These are phyloP conservation scores for Dasyurus viverrinus DNA, from an alignment of 2,113 vertebrate genomes.

Conservation along the genomic window DNA sequence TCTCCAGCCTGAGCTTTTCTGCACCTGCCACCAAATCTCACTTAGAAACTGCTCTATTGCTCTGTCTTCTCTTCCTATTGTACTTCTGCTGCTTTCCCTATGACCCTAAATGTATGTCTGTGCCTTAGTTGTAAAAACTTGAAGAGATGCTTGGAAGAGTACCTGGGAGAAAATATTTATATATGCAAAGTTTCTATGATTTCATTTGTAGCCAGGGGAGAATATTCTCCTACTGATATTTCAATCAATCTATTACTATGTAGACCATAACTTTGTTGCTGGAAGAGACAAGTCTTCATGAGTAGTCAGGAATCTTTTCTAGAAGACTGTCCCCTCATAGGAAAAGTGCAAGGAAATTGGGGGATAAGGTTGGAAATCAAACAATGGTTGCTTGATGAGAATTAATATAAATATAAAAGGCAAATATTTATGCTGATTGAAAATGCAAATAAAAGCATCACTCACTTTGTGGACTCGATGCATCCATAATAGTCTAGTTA, in stretches of 20 bases:
- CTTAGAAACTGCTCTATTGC: not conserved
- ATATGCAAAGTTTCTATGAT: not conserved
- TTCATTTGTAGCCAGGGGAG: slow-evolving; percentile 18
- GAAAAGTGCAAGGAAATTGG: not conserved
- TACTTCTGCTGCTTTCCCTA: not conserved
- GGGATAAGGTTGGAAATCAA: not conserved
- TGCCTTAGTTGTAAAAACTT: not conserved
- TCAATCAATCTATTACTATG: not conserved
- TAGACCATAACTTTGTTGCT: not conserved
- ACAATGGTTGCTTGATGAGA: not conserved
- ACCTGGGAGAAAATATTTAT: no score
- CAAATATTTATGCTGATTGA: slow-evolving; percentile 15
- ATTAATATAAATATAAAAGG: slow-evolving; percentile 4
- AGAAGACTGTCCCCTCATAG: not conserved
- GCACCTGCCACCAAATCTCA: not conserved
- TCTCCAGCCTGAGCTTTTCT: not conserved
- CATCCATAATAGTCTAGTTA: not conserved
- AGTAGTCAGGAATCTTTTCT: not conserved
- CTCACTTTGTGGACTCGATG: not conserved
- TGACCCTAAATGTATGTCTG: not conserved
- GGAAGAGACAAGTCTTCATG: not conserved
- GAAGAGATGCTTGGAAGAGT: not conserved
- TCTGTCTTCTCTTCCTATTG: no score
- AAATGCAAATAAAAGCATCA: slow-evolving; percentile 16
- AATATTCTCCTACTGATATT: not conserved